Evolutionary conservation across 2,113 vertebrate genomes (phyloP), one percentile per base, ranked within the genome.

Genomic region (Spea bombifrons): DNA sequence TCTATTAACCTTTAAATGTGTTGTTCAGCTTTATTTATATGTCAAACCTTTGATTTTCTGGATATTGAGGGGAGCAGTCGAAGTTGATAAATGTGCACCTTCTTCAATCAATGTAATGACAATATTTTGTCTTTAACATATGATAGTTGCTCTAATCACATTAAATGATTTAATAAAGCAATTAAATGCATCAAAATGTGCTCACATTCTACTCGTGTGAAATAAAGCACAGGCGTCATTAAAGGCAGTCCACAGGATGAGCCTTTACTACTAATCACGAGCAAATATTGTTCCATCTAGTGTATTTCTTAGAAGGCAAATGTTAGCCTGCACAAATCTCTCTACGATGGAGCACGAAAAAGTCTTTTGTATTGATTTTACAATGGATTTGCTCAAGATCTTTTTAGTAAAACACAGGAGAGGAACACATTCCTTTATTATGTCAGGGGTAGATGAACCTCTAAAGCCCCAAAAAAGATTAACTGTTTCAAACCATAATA

Each of bases 301-400:
- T 80, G 71, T 80, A 73, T 67, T 66, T 73, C 52, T 59, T 73
- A 47, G 70, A 80, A 73, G 63, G 77, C 77, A 80, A 80, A 80
- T 80, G 64, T 49, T 46, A 73, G 77, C 77, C 77, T 67, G 16
- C 16, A 80, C 63, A 73, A 59, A 80, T 73, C 45, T 80, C 63
- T 80, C 63, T 80, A 52, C 71, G 59, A 4, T 49, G 44, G 77
- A 80, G 63, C 77, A 65, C 73, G 77, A 73, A 80, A 80, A 80
- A 80, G 70, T 71, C 50, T 67, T 79, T 80, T 80, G 71, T 71
- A 73, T 73, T 80, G 77, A 80, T 80, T 80, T 80, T 80, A 80
- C 71, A 73, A 80, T 66, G 48, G 63, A 79, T 80, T 80, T 80
- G 50, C 45, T 68, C 63, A 67, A 80, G 53, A 73, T 64, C 77